Conservation (phyloP, 1,140 invertebrate genomes). For the Leptinotarsa texana region DNA sequence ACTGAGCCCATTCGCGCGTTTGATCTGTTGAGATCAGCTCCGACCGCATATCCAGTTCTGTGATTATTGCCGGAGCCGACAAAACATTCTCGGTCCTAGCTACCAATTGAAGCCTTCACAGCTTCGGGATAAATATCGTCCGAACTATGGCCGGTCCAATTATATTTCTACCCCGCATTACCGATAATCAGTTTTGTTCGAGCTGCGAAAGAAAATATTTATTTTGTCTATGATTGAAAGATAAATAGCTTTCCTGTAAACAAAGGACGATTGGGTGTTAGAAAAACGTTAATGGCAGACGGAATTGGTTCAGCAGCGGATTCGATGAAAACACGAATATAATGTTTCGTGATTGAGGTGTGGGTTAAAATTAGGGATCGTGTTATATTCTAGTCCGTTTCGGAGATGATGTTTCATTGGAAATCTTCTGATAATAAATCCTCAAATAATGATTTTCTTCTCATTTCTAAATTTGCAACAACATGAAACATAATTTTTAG, state of each 20-base stretch:
- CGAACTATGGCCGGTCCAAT: conserved; percentile 23
- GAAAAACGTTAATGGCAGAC: neutral
- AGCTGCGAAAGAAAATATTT: conserved; percentile 27
- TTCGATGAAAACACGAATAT: too few species aligned
- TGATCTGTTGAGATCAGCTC: conserved; percentile 52
- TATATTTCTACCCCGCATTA: conserved; percentile 29
- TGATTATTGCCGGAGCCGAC: conserved; percentile 54
- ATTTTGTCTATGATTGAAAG: conserved; percentile 29
- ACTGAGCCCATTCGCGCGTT: conserved; percentile 55
- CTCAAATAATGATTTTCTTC: too few species aligned
- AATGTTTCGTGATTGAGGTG: too few species aligned
- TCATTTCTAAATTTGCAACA: too few species aligned
- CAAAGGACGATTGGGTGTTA: conserved; percentile 7
- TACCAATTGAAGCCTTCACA: conserved; percentile 40
- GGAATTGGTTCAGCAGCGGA: neutral
- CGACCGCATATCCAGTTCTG: conserved; percentile 50
- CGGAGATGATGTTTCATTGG: too few species aligned
- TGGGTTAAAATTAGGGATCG: too few species aligned
- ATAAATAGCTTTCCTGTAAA: conserved; percentile 13
- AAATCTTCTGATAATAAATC: too few species aligned
- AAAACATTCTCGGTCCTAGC: conserved; percentile 45
- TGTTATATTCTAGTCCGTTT: too few species aligned
- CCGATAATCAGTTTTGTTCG: conserved; percentile 20
- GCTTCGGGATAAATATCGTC: conserved; percentile 30
- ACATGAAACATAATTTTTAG: too few species aligned